Conservation (phyloP, 2,888 invertebrate genomes). For the Chalcis sispes region DNA sequence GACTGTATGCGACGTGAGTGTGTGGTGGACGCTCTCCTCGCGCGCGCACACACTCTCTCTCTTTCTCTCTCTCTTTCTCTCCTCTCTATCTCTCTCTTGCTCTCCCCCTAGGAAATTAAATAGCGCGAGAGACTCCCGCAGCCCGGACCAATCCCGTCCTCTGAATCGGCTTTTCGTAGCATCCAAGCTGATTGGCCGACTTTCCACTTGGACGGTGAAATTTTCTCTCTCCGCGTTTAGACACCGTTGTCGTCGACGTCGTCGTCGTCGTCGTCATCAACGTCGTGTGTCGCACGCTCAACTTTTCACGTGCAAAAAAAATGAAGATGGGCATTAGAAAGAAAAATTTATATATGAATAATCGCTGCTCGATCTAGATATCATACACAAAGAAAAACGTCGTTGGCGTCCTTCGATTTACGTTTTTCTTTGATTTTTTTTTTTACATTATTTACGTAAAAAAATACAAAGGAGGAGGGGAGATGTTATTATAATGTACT, state of each 20-base stretch:
- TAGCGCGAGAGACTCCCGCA: constrained; percentile 54
- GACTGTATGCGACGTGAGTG: constrained; percentile 63
- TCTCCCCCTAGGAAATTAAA: constrained; percentile 65
- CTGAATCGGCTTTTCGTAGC: constrained; percentile 30
- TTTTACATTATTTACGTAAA: no score
- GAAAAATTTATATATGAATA: no score
- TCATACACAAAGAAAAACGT: no score
- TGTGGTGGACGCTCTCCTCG: constrained; percentile 29
- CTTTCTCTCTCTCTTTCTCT: constrained; percentile 28
- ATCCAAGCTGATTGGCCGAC: constrained; percentile 44
- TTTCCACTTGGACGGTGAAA: constrained; percentile 30
- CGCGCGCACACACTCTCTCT: constrained; percentile 31
- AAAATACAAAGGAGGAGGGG: no score
- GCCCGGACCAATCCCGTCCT: constrained; percentile 32
- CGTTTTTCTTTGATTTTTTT: background rate
- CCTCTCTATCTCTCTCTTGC: constrained; percentile 16
- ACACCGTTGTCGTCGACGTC: background rate
- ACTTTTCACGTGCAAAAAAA: background rate
- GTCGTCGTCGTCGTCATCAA: background rate
- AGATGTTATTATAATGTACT: no score
- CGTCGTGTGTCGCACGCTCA: background rate
- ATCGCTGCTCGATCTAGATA: no score
- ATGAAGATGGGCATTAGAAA: no score
- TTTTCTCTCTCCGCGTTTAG: constrained; percentile 13
- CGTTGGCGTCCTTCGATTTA: no score